Base-by-base conservation (phyloP, 1,140 invertebrate genomes). In the Drosophila guanche region DNA sequence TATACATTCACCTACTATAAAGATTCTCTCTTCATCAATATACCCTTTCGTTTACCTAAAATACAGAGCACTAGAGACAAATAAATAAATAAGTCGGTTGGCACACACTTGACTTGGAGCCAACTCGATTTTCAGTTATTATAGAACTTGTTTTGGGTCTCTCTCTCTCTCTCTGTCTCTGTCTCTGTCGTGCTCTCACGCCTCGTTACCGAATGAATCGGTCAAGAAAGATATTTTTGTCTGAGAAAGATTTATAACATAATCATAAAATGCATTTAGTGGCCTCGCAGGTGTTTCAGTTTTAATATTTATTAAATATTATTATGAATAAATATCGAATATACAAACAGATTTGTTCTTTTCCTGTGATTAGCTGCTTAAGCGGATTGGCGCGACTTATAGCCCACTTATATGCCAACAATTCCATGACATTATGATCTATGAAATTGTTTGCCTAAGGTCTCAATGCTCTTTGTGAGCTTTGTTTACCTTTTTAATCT, bases 51-150 rank as follows among this genome's bases (percentile, higher is more conserved):
- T 1, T 37, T 0, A 3, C 33, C 4, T 0, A 1, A 12, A 12
- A 4, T 37, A 37, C 33, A 12, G 33, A 10, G 33, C 70, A 63
- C 70, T 60, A 84, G 79, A 81, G 78, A 75, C 79, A 84, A 83
- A 84, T 71, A 84, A 79, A 70, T 79, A 84, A 83, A 84, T 71
- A 84, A 79, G 75, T 79, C 69, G 79, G 50, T 73, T 70, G 70
- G 3, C 33, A 37, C 59, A 74, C 77, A 59, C 65, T 65, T 74
- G 52, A 76, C 65, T 79, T 51, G 53, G 51, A 50, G 47, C 66
- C 41, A 55, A 73, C 58, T 74, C 68, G 68, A 41, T 69, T 69
- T 40, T 76, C 2, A 4, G 54, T 61, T 74, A 51, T 65, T 76
- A 72, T 76, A 85, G 76, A 84, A 84, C 79, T 67, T 62, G 79